phyloP scores from a whole-genome alignment of 2,888 invertebrate genomes.

The Gortyna flavago region DNA sequence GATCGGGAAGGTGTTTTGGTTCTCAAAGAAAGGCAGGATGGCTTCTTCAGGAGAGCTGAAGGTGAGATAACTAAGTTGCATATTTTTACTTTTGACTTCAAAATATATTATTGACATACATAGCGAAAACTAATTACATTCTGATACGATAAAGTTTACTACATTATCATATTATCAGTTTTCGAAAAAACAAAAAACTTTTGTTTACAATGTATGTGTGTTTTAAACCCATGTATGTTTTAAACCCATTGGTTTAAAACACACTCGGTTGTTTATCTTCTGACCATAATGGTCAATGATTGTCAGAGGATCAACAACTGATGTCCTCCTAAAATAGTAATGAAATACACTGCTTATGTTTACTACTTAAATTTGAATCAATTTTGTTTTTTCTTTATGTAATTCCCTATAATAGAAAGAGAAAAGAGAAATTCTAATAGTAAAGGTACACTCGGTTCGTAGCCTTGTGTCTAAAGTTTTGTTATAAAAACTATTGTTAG shows the following conservation, averaged over 20 bases:
- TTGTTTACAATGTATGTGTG: background rate
- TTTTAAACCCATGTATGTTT: too few species aligned
- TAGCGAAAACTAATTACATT: background rate
- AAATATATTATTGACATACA: background rate
- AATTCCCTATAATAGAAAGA: background rate
- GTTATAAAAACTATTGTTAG: too few species aligned
- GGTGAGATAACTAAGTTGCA: conserved; percentile 91
- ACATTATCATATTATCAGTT: background rate
- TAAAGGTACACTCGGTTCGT: too few species aligned
- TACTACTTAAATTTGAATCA: too few species aligned
- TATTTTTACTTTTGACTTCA: background rate
- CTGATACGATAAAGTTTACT: too few species aligned
- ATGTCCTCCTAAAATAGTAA: background rate
- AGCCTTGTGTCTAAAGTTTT: too few species aligned
- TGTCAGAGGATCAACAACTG: background rate
- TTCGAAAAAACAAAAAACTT: background rate
- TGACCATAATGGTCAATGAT: background rate
- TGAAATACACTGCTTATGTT: background rate
- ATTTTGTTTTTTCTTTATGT: background rate
- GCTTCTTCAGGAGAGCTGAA: conserved; percentile 97
- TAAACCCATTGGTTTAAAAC: too few species aligned
- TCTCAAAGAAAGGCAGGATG: conserved; percentile 96
- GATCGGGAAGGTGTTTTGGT: conserved; percentile 97
- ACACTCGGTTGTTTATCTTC: background rate
- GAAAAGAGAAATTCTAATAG: too few species aligned